Conservation (phyloP, 2,888 invertebrate species). For the Drosophila histrio region DNA sequence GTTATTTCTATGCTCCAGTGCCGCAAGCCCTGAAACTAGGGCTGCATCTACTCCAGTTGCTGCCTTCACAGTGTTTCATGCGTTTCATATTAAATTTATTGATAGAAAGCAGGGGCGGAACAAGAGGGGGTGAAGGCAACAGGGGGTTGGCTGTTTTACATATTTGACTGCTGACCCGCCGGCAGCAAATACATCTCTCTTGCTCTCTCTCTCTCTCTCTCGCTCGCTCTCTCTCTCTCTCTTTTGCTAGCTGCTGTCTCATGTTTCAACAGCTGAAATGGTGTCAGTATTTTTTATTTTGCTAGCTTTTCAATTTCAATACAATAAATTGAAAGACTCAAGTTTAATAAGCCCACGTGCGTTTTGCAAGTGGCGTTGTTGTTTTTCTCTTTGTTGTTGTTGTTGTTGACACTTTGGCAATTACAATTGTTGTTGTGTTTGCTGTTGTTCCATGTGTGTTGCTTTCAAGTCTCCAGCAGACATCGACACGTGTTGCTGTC, state of each 20-base stretch:
- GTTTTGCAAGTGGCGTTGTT: constrained; percentile 8
- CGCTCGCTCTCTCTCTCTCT: neutral
- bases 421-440: constrained; percentile 22
- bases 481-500: constrained; percentile 61
- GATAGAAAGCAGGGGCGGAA: neutral
- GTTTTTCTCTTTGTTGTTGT: neutral
- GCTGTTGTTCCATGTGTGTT: constrained; percentile 22
- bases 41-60: constrained; percentile 24
- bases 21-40: constrained; percentile 36
- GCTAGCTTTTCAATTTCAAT: constrained; percentile 42
- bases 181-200: constrained; percentile 4
- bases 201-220: neutral
- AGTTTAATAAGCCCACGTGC: constrained; percentile 48
- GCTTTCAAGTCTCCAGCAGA: constrained; percentile 30
- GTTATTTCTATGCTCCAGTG: constrained; percentile 36
- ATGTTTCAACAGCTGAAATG: constrained; percentile 34
- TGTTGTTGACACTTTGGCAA: constrained; percentile 1
- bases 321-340: constrained; percentile 35
- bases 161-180: constrained; percentile 35
- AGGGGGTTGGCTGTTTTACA: no score
- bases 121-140: neutral
- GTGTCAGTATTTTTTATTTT: constrained; percentile 39
- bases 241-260: constrained; percentile 18
- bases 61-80: constrained; percentile 10
- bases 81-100: constrained; percentile 50